A percentile compares a stretch with the other conserved stretches of the same genome.
phyloP scores from a whole-genome alignment of 2,797 vertebrate species.

The Cuniculus paca region DNA sequence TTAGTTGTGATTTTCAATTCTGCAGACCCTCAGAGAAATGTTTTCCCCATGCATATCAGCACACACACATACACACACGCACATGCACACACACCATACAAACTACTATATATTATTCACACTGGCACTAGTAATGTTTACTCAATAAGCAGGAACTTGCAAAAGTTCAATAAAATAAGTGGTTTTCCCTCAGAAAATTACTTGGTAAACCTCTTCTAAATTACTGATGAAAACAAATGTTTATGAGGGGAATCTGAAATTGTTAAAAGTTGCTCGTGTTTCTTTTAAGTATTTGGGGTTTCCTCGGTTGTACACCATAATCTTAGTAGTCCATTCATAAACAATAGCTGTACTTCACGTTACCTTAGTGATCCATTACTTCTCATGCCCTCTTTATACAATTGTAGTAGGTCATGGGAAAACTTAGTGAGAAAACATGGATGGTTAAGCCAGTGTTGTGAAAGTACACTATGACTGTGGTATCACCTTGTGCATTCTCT shows the following conservation, averaged over 20 bases:
- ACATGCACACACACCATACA: too few species aligned
- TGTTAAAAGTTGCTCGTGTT: neutral
- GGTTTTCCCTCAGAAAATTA: neutral
- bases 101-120: neutral
- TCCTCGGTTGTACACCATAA: neutral
- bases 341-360: neutral
- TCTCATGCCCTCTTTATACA: neutral
- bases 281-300: neutral
- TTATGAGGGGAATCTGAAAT: neutral
- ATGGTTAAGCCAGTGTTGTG: neutral
- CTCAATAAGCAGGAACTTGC: neutral
- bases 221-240: neutral
- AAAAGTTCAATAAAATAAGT: neutral
- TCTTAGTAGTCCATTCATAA: neutral
- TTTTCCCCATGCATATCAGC: neutral
- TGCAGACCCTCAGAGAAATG: neutral
- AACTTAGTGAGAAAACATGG: neutral
- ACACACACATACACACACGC: neutral
- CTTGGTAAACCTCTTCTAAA: neutral
- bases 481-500: neutral
- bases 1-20: neutral
- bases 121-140: neutral
- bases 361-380: neutral
- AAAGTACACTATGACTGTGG: neutral
- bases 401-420: neutral